Evolutionary conservation across 2,797 vertebrate species (phyloP), one percentile per base, ranked within the genome.

Genomic region (Acrossocheilus wenchowensis): DNA sequence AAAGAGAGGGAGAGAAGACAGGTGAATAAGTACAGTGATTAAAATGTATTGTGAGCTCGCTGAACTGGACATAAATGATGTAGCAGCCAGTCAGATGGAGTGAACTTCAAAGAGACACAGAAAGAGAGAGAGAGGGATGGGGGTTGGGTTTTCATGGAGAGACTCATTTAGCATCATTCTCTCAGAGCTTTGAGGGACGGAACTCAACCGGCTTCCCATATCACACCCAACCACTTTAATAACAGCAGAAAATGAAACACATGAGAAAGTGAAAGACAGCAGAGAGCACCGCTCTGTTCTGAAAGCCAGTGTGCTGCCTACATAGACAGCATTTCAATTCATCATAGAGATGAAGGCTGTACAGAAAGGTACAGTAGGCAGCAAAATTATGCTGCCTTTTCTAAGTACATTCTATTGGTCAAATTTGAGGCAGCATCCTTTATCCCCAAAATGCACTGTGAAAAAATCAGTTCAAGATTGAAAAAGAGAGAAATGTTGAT

Each of bases 21-120:
- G 50, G 26, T 83, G 81, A 87, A 57, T 21, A 34, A 57, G 62
- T 69, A 84, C 19, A 80, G n/a, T 80, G 64, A 86, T 74, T 73
- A 39, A 83, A 84, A 78, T n/a, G 39, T 71, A 69, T 68, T 83
- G 19, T 62, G 64, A 71, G 81, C 41, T 78, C 34, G 10, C 68
- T 79, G 81, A 83, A 83, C 66, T 52, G 68, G 75, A 84, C 75
- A 83, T 87, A 71, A 87, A 83, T 74, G 75, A 69, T 78, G 83
- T 34, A 84, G 48, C 62, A 78, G 23, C 17, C 82, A 43, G 74
- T 84, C 83, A 54, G 60, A 84, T 6, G 43, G 45, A 68, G 45
- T 77, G 50, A 78, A 30, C 83, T 78, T 84, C 74, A 84, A 78
- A 84, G 48, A 52, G 74, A 78, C 34, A 84, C 6, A 77, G 50